Evolutionary conservation across 2,113 vertebrate species (phyloP).

Genomic region (Tauraco erythrolophus): DNA sequence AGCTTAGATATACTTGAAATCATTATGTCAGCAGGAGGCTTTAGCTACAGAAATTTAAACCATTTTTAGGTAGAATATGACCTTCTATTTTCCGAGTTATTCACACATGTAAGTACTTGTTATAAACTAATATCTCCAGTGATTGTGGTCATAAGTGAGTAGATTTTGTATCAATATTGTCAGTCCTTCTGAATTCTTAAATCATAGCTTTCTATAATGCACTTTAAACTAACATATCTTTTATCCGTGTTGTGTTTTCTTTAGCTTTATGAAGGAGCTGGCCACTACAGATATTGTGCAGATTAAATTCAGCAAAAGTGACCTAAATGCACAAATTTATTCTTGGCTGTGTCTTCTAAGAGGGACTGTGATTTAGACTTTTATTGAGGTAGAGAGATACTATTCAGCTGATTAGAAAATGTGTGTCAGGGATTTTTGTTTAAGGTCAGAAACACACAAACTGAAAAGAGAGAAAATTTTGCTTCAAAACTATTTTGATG

Average conservation of each 20-base stretch:
- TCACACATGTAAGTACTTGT: not conserved
- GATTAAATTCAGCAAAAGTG: not conserved
- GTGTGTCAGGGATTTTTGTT: not conserved
- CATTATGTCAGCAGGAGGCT: not conserved
- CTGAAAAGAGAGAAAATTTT: not conserved
- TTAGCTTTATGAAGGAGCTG: not conserved
- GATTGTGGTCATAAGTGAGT: not conserved
- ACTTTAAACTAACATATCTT: not conserved
- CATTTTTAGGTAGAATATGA: not conserved
- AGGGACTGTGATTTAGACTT: not conserved
- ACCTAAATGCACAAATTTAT: not conserved
- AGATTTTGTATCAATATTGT: not conserved
- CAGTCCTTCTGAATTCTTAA: not conserved
- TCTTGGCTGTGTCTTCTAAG: not conserved
- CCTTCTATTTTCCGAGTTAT: not conserved
- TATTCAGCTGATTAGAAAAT: not conserved
- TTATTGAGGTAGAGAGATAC: not conserved
- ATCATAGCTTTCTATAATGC: not conserved
- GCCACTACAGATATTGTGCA: not conserved
- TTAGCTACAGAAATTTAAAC: not conserved
- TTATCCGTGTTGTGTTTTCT: not conserved
- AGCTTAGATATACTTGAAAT: not conserved
- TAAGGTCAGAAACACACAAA: not conserved
- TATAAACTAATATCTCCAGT: not conserved
- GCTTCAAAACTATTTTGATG: not conserved